Conservation (phyloP, 2,888 invertebrate species). For the Trissolcus japonicus region DNA sequence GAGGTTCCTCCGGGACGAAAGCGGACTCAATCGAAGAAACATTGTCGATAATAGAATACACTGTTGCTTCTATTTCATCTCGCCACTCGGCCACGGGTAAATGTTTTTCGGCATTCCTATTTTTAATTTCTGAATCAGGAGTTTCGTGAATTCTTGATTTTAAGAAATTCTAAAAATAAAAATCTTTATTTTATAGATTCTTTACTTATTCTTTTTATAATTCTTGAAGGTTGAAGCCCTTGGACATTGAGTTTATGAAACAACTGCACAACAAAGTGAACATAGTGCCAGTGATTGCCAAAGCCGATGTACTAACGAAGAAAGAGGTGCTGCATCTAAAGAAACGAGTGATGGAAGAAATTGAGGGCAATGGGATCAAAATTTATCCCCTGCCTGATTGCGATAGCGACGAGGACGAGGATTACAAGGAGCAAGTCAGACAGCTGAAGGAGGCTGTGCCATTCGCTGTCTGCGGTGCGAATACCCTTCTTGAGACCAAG, state of each 20-base stretch:
- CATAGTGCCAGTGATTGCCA: conserved; percentile 98
- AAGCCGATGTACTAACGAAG: conserved; percentile 95
- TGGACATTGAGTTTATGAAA: conserved; percentile 97
- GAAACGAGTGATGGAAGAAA: conserved; percentile 92
- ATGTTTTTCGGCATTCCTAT: background rate
- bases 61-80: conserved; percentile 98
- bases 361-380: conserved; percentile 92
- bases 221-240: conserved; percentile 86
- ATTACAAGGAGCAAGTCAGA: conserved; percentile 95
- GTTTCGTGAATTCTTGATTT: too few species aligned
- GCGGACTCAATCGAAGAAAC: conserved; percentile 95
- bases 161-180: too few species aligned
- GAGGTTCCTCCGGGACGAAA: conserved; percentile 92
- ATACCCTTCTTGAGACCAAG: conserved; percentile 92
- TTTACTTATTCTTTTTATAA: too few species aligned
- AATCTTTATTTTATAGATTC: too few species aligned
- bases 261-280: conserved; percentile 96
- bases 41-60: conserved; percentile 98
- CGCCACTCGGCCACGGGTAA: conserved; percentile 97
- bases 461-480: conserved; percentile 98
- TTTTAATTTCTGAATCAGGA: background rate
- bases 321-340: conserved; percentile 92
- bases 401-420: conserved; percentile 96
- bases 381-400: conserved; percentile 96
- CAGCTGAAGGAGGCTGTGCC: conserved; percentile 96